Evolutionary conservation across 1,140 invertebrate species (phyloP).

Genomic region (Cotesia typhae): DNA sequence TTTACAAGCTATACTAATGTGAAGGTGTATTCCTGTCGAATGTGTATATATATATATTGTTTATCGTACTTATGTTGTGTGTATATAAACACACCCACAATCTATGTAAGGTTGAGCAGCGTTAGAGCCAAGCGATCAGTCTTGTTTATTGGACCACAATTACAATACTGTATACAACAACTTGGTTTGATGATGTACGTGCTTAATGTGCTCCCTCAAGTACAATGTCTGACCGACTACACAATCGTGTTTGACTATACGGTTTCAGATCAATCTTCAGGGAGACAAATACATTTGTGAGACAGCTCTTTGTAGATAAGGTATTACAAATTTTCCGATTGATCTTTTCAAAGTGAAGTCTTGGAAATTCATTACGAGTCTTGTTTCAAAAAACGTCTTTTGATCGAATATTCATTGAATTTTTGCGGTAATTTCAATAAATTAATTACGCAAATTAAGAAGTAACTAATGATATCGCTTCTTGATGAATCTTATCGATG

Average conservation of each 20-base stretch:
- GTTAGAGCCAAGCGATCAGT: constrained; percentile 11
- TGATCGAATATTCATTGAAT: too few relatives aligned
- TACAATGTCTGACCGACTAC: constrained; percentile 7
- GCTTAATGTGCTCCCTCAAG: constrained; percentile 3
- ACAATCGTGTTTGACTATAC: constrained; percentile 2
- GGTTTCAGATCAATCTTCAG: too few relatives aligned
- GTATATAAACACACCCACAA: not conserved
- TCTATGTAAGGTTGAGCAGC: not conserved
- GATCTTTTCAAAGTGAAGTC: too few relatives aligned
- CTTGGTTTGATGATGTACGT: constrained; percentile 1
- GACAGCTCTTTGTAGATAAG: not conserved
- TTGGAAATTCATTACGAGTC: too few relatives aligned
- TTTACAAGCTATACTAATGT: constrained; percentile 12
- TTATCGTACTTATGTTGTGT: not conserved
- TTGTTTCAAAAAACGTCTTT: too few relatives aligned
- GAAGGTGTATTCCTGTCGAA: not conserved
- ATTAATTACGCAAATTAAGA: too few relatives aligned
- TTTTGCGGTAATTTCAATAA: too few relatives aligned
- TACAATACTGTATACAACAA: not conserved
- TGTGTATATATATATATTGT: not conserved
- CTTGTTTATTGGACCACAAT: constrained; percentile 20
- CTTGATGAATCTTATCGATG: too few relatives aligned
- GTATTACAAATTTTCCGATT: not conserved
- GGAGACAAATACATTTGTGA: constrained; percentile 3
- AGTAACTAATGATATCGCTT: too few relatives aligned